These are phyloP conservation scores for Hiodon tergisus DNA, from an alignment of 2,113 vertebrate genomes.

Conservation along the genomic window DNA sequence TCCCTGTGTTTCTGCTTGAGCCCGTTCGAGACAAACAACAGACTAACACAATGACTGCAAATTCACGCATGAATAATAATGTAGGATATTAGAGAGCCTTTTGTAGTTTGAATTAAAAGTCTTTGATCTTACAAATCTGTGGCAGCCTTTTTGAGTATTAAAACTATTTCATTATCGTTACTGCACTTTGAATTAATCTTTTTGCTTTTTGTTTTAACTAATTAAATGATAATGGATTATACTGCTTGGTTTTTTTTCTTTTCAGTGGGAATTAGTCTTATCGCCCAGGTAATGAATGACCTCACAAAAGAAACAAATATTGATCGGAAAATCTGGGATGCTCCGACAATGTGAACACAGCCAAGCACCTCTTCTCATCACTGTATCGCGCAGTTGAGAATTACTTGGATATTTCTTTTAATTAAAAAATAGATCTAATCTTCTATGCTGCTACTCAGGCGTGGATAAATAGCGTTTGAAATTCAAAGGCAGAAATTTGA, in stretches of 20 bases:
- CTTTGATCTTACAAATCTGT: slow-evolving; percentile 40
- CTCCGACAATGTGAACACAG: slow-evolving; percentile 29
- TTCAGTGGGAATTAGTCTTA: slow-evolving; percentile 32
- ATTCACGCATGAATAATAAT: slow-evolving; percentile 26
- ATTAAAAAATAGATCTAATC: slow-evolving; percentile 39
- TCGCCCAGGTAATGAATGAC: slow-evolving; percentile 47
- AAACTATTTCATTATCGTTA: slow-evolving; percentile 45
- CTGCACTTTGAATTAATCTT: slow-evolving; percentile 38
- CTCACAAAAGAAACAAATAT: slow-evolving; percentile 42
- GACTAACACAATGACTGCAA: slow-evolving; percentile 11
- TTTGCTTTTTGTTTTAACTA: slow-evolving; percentile 47
- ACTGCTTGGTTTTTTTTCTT: slow-evolving; percentile 22
- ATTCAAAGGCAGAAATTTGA: slow-evolving; percentile 21
- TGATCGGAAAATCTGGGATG: slow-evolving; percentile 36
- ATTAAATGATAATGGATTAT: slow-evolving; percentile 55
- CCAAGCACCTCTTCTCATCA: slow-evolving; percentile 22
- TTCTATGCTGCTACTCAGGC: slow-evolving; percentile 26
- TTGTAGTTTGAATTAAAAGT: slow-evolving; percentile 27
- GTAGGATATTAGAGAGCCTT: slow-evolving; percentile 17
- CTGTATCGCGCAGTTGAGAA: slow-evolving; percentile 27
- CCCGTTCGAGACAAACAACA: background rate
- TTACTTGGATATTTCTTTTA: slow-evolving; percentile 28
- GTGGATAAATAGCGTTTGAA: slow-evolving; percentile 26
- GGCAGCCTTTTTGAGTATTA: slow-evolving; percentile 35
- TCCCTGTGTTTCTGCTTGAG: no score